A percentile compares a stretch with the other conserved stretches of the same genome.
Evolutionary conservation across 2,113 vertebrate genomes (phyloP).

Genomic region (Coturnix japonica): DNA sequence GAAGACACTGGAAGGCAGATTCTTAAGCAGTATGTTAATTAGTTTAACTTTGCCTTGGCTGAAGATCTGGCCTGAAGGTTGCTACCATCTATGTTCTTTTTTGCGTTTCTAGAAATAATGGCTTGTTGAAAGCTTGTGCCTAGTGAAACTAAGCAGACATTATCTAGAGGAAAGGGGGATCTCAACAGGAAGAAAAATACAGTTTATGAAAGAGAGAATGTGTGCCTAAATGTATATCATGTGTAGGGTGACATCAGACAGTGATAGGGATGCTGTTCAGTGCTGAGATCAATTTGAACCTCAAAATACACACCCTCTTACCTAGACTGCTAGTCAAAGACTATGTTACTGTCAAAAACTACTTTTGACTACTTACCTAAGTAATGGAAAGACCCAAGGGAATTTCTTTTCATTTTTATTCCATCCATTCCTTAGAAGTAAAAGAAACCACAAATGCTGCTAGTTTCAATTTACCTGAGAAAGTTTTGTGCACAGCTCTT

Average conservation of each 20-base stretch:
- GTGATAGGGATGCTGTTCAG: neutral
- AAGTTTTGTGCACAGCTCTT: neutral
- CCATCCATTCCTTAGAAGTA: neutral
- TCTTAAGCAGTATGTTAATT: neutral
- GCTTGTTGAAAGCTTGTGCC: neutral
- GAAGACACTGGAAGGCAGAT: neutral
- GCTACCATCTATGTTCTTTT: neutral
- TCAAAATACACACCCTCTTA: neutral
- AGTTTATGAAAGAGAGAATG: neutral
- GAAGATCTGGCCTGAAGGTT: neutral
- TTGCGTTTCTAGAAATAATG: neutral
- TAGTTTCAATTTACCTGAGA: neutral
- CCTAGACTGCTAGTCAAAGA: neutral
- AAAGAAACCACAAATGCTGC: neutral
- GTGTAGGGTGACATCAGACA: neutral
- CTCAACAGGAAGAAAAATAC: neutral
- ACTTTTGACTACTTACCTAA: neutral
- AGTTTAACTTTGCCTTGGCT: neutral
- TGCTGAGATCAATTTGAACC: constrained; percentile 37
- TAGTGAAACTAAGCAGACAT: neutral
- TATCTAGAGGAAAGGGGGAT: neutral
- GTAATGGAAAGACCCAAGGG: neutral
- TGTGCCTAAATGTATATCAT: neutral
- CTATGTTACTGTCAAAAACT: neutral
- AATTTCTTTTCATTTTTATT: neutral